Conservation (phyloP, 2,113 vertebrate genomes). For the Kobus ellipsiprymnus region DNA sequence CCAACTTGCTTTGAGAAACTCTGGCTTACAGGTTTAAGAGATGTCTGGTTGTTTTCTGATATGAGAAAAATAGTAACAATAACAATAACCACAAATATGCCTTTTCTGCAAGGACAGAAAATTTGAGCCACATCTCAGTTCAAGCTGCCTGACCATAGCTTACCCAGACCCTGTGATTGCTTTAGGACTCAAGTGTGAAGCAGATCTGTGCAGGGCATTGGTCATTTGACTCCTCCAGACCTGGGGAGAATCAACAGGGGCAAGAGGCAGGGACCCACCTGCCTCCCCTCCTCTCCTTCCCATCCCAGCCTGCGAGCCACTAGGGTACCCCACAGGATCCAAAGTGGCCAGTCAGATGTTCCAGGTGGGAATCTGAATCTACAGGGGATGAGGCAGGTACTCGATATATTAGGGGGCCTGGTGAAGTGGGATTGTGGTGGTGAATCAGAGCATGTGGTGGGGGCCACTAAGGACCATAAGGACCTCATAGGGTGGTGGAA, state of each 20-base stretch:
- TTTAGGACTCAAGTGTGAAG: background rate
- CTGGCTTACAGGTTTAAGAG: background rate
- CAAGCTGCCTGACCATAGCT: background rate
- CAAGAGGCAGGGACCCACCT: background rate
- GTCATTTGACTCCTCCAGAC: background rate
- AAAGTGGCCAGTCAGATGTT: background rate
- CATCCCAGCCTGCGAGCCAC: background rate
- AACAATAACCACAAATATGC: background rate
- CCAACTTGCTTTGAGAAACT: background rate
- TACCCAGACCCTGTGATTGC: background rate
- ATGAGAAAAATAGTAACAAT: background rate
- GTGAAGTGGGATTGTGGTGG: too few relatives aligned
- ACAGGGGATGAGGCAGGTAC: background rate
- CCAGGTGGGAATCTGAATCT: background rate
- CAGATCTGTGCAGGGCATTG: rapidly evolving
- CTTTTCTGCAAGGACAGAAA: background rate
- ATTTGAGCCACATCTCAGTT: background rate
- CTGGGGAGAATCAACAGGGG: background rate
- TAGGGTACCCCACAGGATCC: rapidly evolving
- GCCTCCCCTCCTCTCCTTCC: too few relatives aligned
- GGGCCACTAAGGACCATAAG: background rate
- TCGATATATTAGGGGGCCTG: rapidly evolving
- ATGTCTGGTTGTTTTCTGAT: background rate
- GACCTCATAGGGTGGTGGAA: background rate
- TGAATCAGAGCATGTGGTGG: rapidly evolving